Evolutionary conservation across 1,140 invertebrate species (phyloP).

Genomic region (Eufriesea mexicana): DNA sequence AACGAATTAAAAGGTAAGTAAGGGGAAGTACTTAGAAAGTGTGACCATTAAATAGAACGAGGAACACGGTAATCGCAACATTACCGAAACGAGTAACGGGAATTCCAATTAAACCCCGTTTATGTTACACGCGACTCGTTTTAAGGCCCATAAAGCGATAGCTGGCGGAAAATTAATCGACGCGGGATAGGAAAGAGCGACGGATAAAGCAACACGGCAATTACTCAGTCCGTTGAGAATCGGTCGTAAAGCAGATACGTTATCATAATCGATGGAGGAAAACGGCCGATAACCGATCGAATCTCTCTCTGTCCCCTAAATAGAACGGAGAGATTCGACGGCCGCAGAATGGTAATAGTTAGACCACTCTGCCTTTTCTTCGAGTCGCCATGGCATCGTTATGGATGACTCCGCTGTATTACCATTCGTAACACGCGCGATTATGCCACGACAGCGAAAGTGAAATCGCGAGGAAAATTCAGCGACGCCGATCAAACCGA

Average conservation of each 20-base stretch:
- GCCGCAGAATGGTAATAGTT: slow-evolving; percentile 9
- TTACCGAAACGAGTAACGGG: neutral
- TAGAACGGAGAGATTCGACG: neutral
- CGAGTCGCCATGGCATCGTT: slow-evolving; percentile 6
- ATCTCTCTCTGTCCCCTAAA: neutral
- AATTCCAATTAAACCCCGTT: neutral
- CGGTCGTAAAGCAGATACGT: neutral
- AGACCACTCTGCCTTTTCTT: neutral
- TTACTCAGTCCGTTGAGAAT: neutral
- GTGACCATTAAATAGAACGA: neutral
- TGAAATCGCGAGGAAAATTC: slow-evolving; percentile 70
- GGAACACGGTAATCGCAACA: neutral
- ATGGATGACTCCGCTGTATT: slow-evolving; percentile 25
- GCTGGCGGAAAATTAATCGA: neutral
- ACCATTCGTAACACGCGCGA: slow-evolving; percentile 67
- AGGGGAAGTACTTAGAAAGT: neutral
- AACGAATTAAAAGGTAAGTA: neutral
- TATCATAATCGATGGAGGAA: neutral
- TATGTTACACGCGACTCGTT: neutral
- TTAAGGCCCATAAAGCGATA: neutral
- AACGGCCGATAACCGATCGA: neutral
- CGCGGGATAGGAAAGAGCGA: neutral
- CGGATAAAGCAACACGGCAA: neutral
- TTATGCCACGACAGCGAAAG: slow-evolving; percentile 64
- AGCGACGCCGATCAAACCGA: neutral